These are phyloP conservation scores for Ceratosolen solmsi DNA, from an alignment of 1,140 invertebrate species.

Conservation along the genomic window DNA sequence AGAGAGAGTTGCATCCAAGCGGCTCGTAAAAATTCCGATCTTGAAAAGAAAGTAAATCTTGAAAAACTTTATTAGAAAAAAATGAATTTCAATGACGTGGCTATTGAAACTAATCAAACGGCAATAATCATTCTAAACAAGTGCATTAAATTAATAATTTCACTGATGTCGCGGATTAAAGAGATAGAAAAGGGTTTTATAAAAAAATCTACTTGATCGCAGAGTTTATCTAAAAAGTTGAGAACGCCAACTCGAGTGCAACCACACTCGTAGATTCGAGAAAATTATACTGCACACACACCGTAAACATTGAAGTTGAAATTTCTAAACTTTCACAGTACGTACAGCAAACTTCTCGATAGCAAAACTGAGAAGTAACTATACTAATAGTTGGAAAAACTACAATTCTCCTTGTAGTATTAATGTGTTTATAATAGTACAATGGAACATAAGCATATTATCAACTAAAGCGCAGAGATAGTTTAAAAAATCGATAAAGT, in stretches of 20 bases:
- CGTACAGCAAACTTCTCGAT: not conserved
- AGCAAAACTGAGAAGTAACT: slow-evolving; percentile 13
- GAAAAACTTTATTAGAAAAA: too few species aligned
- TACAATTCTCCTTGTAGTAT: not conserved
- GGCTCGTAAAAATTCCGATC: too few species aligned
- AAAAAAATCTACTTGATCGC: not conserved
- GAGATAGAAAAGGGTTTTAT: too few species aligned
- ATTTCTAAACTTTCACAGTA: slow-evolving; percentile 20
- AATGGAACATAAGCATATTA: not conserved
- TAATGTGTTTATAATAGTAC: not conserved
- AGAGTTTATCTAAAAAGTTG: slow-evolving; percentile 10
- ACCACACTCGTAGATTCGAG: slow-evolving; percentile 1
- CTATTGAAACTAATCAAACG: too few species aligned
- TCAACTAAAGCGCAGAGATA: not conserved
- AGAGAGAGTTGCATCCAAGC: too few species aligned
- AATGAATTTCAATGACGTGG: too few species aligned
- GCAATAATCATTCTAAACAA: too few species aligned
- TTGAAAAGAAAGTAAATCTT: too few species aligned
- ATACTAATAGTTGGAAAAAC: not conserved
- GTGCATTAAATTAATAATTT: too few species aligned
- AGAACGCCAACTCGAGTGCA: slow-evolving; percentile 23
- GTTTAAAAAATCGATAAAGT: too few species aligned
- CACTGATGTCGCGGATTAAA: too few species aligned
- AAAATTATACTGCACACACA: slow-evolving; percentile 11
- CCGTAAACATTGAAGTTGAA: not conserved